Evolutionary conservation across 2,888 invertebrate genomes (phyloP), one percentile per base, ranked within the genome.

Genomic region (Mesorhabditis spiculigera): DNA sequence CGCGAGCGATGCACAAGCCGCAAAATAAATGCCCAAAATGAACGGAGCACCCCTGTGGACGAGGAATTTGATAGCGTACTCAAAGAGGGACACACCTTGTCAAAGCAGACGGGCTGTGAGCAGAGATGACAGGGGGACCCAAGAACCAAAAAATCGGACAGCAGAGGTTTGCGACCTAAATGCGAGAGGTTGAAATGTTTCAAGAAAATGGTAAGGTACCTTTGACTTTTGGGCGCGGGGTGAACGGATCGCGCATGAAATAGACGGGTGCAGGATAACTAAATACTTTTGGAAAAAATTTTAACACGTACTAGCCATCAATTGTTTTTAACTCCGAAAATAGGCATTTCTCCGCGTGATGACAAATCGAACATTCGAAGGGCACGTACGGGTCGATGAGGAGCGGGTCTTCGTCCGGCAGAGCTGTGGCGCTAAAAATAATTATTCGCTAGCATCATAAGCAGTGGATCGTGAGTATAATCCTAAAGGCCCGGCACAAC

Each of bases 241-340:
- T 72, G 73, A 80, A 80, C 5, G 80, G 80, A 69, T 80, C 80
- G 16, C 76, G 68, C 72, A 80, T 78, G 71, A 73, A 80, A 63
- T 73, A 80, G 5, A 80, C 77, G 4, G 77, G 75, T 13, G 70
- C 71, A 5, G 76, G 71, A 68, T 77, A 80, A 13, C 80, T 80
- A 72, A 50, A 77, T 62, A 5, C 10, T 42, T 42, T 13, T 8
- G n/a, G 13, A 16, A 10, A 66, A 41, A 45, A 6, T n/a, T 28
- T 6, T 10, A 61, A 62, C 45, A 68, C 75, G 45, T 43, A 80
- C 78, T 63, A 72, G 70, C 80, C 80, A 71, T 80, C 78, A 43
- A 68, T 41, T 41, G 73, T 71, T 45, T 75, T 70, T 50, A 80
- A 68, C 28, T 78, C 75, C 61, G 75, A 74, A 69, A 71, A 75